A percentile compares a stretch with the other conserved stretches of the same genome.
These are phyloP conservation scores for Datnioides undecimradiatus DNA, from an alignment of 2,113 vertebrate genomes.

Conservation along the genomic window DNA sequence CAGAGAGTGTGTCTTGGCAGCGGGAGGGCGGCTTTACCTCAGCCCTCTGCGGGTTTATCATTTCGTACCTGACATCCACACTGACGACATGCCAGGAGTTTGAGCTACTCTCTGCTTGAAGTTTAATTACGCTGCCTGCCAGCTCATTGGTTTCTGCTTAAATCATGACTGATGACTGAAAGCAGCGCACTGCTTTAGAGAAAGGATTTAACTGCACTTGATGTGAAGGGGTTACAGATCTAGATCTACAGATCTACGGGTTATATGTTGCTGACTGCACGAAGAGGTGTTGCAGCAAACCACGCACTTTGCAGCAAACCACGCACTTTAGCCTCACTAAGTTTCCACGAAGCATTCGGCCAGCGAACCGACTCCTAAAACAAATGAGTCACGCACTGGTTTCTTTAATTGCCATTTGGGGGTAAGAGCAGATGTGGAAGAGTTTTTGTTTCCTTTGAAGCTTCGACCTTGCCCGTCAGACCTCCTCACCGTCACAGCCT, in stretches of 20 bases:
- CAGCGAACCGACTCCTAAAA: conserved; percentile 39
- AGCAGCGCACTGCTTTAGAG: not conserved
- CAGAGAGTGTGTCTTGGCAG: not conserved
- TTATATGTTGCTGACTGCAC: not conserved
- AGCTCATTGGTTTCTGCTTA: conserved; percentile 30
- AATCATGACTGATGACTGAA: conserved; percentile 22
- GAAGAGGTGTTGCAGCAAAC: not conserved
- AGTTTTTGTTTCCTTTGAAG: conserved; percentile 65
- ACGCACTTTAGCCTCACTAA: not conserved
- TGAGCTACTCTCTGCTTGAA: conserved; percentile 13
- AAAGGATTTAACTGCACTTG: not conserved
- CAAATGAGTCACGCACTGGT: conserved; percentile 40
- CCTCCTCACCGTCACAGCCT: conserved; percentile 35
- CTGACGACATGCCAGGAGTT: conserved; percentile 20
- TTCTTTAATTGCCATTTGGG: conserved; percentile 41
- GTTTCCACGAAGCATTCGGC: conserved; percentile 30
- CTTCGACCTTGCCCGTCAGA: conserved; percentile 57
- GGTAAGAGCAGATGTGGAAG: conserved; percentile 61
- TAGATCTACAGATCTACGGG: too few relatives aligned
- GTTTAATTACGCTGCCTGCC: conserved; percentile 39
- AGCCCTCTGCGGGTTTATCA: conserved; percentile 4
- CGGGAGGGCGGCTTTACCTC: not conserved
- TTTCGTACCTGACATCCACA: not conserved
- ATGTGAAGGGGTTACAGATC: too few relatives aligned
- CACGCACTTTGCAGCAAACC: not conserved